These are phyloP conservation scores for Petrophora chlorosata DNA, from an alignment of 2,888 invertebrate species.

Conservation along the genomic window DNA sequence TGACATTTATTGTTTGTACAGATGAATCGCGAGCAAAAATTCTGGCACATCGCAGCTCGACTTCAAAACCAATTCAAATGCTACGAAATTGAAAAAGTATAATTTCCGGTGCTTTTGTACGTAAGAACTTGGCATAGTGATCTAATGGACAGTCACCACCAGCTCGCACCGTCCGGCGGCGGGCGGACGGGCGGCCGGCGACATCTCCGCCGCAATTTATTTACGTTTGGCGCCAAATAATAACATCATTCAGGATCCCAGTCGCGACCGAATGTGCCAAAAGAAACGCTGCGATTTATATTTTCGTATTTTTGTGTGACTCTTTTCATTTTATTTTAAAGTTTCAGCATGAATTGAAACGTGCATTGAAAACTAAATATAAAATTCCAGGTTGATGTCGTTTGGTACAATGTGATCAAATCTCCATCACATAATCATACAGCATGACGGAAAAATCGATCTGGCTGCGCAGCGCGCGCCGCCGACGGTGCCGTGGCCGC, in stretches of 20 bases:
- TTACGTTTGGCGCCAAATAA: constrained; percentile 77
- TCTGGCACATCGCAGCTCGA: constrained; percentile 17
- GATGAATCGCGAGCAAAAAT: constrained; percentile 15
- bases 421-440: not conserved
- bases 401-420: not conserved
- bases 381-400: not conserved
- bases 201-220: constrained; percentile 66
- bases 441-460: constrained; percentile 26
- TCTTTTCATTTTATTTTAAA: constrained; percentile 40
- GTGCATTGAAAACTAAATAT: not conserved
- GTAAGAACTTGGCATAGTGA: constrained; percentile 40
- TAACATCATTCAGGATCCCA: constrained; percentile 52
- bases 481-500: too few relatives aligned
- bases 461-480: constrained; percentile 6
- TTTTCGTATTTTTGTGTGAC: constrained; percentile 49
- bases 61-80: constrained; percentile 30
- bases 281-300: constrained; percentile 52
- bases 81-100: constrained; percentile 25
- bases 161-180: too few relatives aligned
- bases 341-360: not conserved
- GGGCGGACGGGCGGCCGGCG: too few relatives aligned
- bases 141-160: constrained; percentile 18
- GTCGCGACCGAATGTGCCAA: constrained; percentile 53
- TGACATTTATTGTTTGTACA: constrained; percentile 32
- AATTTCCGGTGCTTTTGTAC: constrained; percentile 31